phyloP scores from a whole-genome alignment of 2,888 invertebrate species.

The Dolichomitus sp. region DNA sequence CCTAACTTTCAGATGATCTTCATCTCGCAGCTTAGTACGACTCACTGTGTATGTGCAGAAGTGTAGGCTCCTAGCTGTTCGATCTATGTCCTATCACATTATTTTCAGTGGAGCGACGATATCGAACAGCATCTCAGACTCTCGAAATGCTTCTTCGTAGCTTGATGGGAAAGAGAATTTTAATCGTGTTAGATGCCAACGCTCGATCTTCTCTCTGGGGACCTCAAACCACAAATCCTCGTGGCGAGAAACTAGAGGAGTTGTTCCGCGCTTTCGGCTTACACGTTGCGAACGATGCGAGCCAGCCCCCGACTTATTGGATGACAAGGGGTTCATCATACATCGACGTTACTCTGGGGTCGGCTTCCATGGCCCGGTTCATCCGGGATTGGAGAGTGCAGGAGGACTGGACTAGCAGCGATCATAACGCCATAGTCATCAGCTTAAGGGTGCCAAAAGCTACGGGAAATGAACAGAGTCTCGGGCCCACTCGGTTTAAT shows the following conservation, averaged over 20 bases:
- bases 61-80: no score
- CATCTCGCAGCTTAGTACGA: constrained; percentile 54
- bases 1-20: no score
- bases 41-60: constrained; percentile 56
- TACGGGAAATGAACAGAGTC: no score
- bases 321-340: constrained; percentile 55
- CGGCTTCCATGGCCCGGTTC: constrained; percentile 40
- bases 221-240: no score
- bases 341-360: constrained; percentile 60
- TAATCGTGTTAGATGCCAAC: no score
- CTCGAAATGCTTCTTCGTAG: constrained; percentile 37
- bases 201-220: no score
- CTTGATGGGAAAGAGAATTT: no score
- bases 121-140: constrained; percentile 49
- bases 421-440: constrained; percentile 38
- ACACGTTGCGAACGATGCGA: no score
- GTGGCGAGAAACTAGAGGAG: constrained; percentile 7
- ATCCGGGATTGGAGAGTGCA: constrained; percentile 47
- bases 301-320: no score
- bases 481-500: constrained; percentile 59
- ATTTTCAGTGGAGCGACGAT: constrained; percentile 42
- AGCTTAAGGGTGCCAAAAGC: constrained; percentile 22
- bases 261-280: background rate
- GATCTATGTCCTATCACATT: constrained; percentile 61
- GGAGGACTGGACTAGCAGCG: no score